Base-by-base conservation (phyloP, 2,888 invertebrate species). In the Apeira syringaria region DNA sequence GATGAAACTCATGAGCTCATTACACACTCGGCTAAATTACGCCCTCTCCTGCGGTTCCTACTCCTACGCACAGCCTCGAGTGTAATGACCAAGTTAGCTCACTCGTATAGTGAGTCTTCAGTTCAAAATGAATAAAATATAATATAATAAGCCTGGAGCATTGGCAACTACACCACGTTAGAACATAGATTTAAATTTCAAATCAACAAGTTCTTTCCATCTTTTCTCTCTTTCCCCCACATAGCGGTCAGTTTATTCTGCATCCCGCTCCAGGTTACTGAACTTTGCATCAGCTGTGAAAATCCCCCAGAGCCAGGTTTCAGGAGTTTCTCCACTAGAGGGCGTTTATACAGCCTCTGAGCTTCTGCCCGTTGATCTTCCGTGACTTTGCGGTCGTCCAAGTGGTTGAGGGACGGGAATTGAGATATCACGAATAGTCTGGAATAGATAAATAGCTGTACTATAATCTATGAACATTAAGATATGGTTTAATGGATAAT, bases 391-490 rank as follows among this genome's bases (percentile, higher is more conserved):
- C 92, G 84, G 64, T 95, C 95, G 67, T 96, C 96, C 59, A 96
- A 78, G 60, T 95, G 93, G 15, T 91, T 75, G 40, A 96, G 80
- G 0, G 91, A 90, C 1, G 94, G 92, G 61, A 96, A 93, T 65
- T 94, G 91, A 1, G 95, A 94, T 64, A 96, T 93, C 12, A 95
- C 92, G 76, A 93, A 95, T 13, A 94, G 85, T 69, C 95, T 95
- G 77, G 29, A 52, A 52, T 8, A 3, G n/a, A 22, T 11, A 37
- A 29, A 13, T 9, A 8, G 1, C 5, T 10, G 1, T 7, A 18
- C 18, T 31, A 1, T 26, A n/a, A n/a, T n/a, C n/a, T n/a, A n/a
- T n/a, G n/a, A n/a, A n/a, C n/a, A n/a, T n/a, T n/a, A n/a, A n/a
- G n/a, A n/a, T n/a, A n/a, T n/a, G n/a, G n/a, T n/a, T n/a, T n/a